Conservation (phyloP, 2,113 vertebrate species). For the Malaclemys terrapin region DNA sequence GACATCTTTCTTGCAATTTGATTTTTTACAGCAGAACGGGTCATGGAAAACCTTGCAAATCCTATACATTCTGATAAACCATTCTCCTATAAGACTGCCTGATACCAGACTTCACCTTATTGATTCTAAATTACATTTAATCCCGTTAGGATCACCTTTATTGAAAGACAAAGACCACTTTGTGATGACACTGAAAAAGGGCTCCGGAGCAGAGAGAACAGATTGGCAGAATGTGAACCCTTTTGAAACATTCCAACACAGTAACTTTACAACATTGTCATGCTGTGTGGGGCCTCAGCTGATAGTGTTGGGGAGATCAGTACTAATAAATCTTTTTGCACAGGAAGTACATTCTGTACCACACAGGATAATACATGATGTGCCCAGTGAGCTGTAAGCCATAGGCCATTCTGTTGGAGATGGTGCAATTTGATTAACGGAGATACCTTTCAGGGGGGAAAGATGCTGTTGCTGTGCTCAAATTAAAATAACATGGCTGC, state of each 20-base stretch:
- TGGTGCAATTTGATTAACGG: conserved; percentile 61
- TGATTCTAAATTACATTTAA: conserved; percentile 74
- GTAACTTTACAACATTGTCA: conserved; percentile 42
- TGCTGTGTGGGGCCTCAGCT: conserved; percentile 36
- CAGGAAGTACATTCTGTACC: neutral
- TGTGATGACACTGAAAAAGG: conserved; percentile 39
- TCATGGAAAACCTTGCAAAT: conserved; percentile 52
- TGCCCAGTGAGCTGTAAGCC: conserved; percentile 42
- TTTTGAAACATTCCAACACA: conserved; percentile 42
- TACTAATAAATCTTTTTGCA: conserved; percentile 22
- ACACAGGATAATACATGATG: conserved; percentile 23
- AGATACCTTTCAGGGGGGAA: conserved; percentile 16
- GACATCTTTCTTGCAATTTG: conserved; percentile 47
- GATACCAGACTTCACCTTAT: conserved; percentile 61
- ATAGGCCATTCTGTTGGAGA: conserved; percentile 58
- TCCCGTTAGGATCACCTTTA: conserved; percentile 66
- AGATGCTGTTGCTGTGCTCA: conserved; percentile 61
- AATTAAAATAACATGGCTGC: conserved; percentile 63
- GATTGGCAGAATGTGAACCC: conserved; percentile 38
- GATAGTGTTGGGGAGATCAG: neutral
- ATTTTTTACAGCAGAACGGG: conserved; percentile 59
- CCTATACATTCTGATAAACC: conserved; percentile 50
- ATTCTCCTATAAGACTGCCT: conserved; percentile 56
- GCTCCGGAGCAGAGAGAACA: conserved; percentile 12
- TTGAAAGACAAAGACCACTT: conserved; percentile 61